phyloP scores from a whole-genome alignment of 2,113 vertebrate genomes.

The Malurus alboscapulatus region DNA sequence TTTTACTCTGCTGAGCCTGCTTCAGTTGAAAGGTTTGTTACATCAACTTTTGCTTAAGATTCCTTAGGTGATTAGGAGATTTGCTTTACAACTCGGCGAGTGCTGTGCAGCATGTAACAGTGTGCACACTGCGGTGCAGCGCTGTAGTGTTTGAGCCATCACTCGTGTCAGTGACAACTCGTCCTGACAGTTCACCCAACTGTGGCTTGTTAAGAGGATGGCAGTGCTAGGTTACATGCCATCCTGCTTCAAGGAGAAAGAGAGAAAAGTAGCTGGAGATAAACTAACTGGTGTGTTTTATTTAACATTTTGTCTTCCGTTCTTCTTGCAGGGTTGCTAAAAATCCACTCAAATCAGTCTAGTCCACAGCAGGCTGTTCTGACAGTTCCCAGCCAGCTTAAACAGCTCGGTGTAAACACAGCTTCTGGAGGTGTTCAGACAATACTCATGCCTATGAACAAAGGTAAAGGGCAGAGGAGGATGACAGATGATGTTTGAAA shows the following conservation, averaged over 20 bases:
- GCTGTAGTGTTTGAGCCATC: background rate
- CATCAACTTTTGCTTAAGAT: background rate
- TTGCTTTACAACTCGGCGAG: background rate
- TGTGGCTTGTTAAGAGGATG: constrained; percentile 5
- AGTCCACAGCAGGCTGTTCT: constrained; percentile 89
- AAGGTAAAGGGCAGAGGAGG: constrained; percentile 78
- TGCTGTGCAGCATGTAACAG: background rate
- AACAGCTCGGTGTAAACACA: constrained; percentile 85
- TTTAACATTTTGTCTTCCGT: constrained; percentile 60
- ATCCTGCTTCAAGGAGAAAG: background rate
- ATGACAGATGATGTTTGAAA: constrained; percentile 50
- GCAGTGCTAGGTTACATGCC: background rate
- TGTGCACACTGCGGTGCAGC: background rate
- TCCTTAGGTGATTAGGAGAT: background rate
- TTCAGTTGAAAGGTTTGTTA: background rate
- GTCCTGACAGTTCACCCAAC: background rate
- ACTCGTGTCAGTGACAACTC: background rate
- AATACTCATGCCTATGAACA: constrained; percentile 91
- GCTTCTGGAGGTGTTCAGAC: constrained; percentile 86
- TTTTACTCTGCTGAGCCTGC: background rate
- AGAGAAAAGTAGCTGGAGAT: constrained; percentile 40
- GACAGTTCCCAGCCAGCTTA: constrained; percentile 93
- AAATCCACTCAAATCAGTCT: constrained; percentile 89
- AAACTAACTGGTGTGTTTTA: constrained; percentile 45
- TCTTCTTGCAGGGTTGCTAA: constrained; percentile 85